phyloP scores from a whole-genome alignment of 2,888 invertebrate genomes.

The Diachrysia chrysitis region DNA sequence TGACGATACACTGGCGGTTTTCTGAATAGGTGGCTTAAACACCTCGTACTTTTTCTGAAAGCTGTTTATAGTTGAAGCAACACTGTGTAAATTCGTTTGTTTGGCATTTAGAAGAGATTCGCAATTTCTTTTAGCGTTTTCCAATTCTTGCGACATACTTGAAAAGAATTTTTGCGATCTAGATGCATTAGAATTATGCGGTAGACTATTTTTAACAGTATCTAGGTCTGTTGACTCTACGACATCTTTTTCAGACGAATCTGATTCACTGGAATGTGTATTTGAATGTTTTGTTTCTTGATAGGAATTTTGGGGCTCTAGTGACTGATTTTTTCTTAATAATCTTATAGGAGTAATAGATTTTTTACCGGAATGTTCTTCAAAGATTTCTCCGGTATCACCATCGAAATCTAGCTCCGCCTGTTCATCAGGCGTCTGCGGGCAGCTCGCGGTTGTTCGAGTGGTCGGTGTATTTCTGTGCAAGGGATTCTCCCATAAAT shows the following conservation, averaged over 20 bases:
- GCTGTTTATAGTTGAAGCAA: slow-evolving; percentile 86
- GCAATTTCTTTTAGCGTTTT: slow-evolving; percentile 85
- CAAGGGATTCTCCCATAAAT: slow-evolving; percentile 94
- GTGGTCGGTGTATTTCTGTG: slow-evolving; percentile 88
- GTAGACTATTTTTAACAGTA: slow-evolving; percentile 62
- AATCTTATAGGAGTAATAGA: slow-evolving; percentile 92
- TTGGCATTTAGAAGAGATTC: slow-evolving; percentile 83
- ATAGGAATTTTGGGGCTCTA: slow-evolving; percentile 74
- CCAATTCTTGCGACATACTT: slow-evolving; percentile 86
- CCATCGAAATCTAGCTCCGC: slow-evolving; percentile 92
- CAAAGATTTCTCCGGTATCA: slow-evolving; percentile 89
- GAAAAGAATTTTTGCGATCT: slow-evolving; percentile 87
- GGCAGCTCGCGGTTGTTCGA: slow-evolving; percentile 83
- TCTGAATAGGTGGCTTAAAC: slow-evolving; percentile 81
- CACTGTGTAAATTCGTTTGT: slow-evolving; percentile 84
- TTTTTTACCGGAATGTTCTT: slow-evolving; percentile 91
- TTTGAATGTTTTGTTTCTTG: slow-evolving; percentile 70
- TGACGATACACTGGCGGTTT: slow-evolving; percentile 63
- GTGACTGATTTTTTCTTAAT: slow-evolving; percentile 82
- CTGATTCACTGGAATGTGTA: slow-evolving; percentile 80
- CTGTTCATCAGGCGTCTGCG: slow-evolving; percentile 92
- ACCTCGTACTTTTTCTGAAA: slow-evolving; percentile 87
- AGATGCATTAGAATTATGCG: slow-evolving; percentile 69
- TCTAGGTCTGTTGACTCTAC: slow-evolving; percentile 61
- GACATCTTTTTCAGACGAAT: slow-evolving; percentile 78